Percentiles rank a stretch among this genome's conserved stretches.
These are phyloP conservation scores for Psix sp. DNA, from an alignment of 1,140 invertebrate species.

Conservation along the genomic window DNA sequence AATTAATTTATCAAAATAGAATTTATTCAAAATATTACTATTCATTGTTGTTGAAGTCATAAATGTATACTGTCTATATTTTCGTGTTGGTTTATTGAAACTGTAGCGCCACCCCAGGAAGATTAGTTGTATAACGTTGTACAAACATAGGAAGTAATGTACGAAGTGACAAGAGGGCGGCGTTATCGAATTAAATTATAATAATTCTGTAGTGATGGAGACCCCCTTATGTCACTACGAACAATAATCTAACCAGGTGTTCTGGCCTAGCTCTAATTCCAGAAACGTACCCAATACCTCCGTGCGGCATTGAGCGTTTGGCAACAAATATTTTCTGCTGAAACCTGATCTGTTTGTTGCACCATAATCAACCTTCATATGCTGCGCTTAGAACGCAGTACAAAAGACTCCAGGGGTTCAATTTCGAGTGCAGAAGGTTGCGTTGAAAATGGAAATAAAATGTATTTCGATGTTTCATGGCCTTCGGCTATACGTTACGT, in stretches of 20 bases:
- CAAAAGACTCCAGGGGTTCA: slow-evolving; percentile 36
- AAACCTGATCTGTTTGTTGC: slow-evolving; percentile 63
- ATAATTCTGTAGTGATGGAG: slow-evolving; percentile 65
- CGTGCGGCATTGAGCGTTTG: slow-evolving; percentile 60
- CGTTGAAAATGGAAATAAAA: slow-evolving; percentile 43
- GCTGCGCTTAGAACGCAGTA: slow-evolving; percentile 20
- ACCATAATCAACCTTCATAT: slow-evolving; percentile 58
- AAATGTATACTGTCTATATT: no score
- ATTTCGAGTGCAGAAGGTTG: slow-evolving; percentile 31
- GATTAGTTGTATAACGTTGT: slow-evolving; percentile 44
- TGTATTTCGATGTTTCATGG: slow-evolving; percentile 25
- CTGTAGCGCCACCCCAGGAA: no score
- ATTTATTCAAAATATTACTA: no score
- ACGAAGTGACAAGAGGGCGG: slow-evolving; percentile 43
- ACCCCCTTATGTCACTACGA: slow-evolving; percentile 22
- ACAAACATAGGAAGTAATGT: slow-evolving; percentile 68
- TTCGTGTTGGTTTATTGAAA: no score
- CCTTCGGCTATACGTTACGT: slow-evolving; percentile 24
- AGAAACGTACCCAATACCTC: slow-evolving; percentile 55
- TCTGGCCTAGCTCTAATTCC: slow-evolving; percentile 33
- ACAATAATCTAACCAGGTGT: slow-evolving; percentile 59
- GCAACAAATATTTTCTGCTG: slow-evolving; percentile 68
- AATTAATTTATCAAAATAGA: no score
- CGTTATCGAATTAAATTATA: slow-evolving; percentile 70
- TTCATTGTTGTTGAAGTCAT: no score